Evolutionary conservation across 2,113 vertebrate genomes (phyloP).

Genomic region (Cepphus grylle): DNA sequence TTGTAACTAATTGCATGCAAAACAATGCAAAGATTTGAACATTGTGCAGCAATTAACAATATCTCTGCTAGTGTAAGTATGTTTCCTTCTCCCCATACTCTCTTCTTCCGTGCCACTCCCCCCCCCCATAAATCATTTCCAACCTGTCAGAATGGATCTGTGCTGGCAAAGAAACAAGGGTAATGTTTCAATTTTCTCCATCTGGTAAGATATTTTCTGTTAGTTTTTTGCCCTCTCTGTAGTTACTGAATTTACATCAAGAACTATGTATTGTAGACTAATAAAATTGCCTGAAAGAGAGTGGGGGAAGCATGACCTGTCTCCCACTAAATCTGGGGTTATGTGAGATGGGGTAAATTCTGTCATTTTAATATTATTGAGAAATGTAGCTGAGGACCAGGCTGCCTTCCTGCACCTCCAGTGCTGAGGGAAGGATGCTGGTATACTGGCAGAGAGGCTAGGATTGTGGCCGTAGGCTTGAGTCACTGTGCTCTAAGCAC

Average conservation of each 20-base stretch:
- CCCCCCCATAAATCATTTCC: conserved; percentile 75
- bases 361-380: not conserved
- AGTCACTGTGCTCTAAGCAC: not conserved
- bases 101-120: not conserved
- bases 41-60: conserved; percentile 72
- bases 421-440: not conserved
- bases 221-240: conserved; percentile 66
- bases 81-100: conserved; percentile 27
- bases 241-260: conserved; percentile 75
- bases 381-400: not conserved
- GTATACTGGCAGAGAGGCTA: not conserved
- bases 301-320: conserved; percentile 36
- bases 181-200: conserved; percentile 82
- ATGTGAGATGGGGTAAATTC: not conserved
- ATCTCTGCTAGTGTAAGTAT: conserved; percentile 70
- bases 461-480: not conserved
- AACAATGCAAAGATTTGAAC: conserved; percentile 74
- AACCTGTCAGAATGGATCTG: conserved; percentile 80
- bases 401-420: not conserved
- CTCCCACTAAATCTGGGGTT: conserved; percentile 47
- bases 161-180: conserved; percentile 79
- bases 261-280: conserved; percentile 60
- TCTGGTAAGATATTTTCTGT: conserved; percentile 80
- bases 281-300: conserved; percentile 46
- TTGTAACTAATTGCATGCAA: conserved; percentile 67